Conservation (phyloP, 2,113 vertebrate species). For the Heliornis fulica region DNA sequence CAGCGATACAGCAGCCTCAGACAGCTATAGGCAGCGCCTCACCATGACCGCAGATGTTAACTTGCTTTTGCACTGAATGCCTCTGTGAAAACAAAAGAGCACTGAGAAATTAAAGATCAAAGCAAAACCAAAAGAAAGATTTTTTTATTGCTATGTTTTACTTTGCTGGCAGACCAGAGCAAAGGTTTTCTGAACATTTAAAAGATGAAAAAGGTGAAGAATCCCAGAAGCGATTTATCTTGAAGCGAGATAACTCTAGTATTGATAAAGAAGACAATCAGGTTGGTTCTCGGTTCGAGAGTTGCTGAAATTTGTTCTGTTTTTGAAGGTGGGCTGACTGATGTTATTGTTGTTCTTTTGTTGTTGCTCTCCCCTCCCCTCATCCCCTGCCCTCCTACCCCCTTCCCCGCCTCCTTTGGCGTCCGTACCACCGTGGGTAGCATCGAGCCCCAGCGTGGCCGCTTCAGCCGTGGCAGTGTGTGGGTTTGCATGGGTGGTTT, state of each 20-base stretch:
- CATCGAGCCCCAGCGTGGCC: slow-evolving; percentile 1
- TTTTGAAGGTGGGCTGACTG: slow-evolving; percentile 78
- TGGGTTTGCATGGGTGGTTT: slow-evolving; percentile 76
- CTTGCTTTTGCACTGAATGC: slow-evolving; percentile 60
- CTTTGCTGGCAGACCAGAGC: slow-evolving; percentile 86
- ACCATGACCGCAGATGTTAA: not conserved
- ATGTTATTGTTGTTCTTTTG: slow-evolving; percentile 72
- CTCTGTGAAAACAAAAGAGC: slow-evolving; percentile 63
- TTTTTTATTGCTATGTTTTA: slow-evolving; percentile 82
- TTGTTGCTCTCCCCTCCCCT: slow-evolving; percentile 45
- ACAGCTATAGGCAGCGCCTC: slow-evolving; percentile 16
- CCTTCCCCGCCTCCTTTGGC: slow-evolving; percentile 1
- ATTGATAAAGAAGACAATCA: slow-evolving; percentile 88
- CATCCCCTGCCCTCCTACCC: not conserved
- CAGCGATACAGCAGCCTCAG: not conserved
- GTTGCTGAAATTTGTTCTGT: slow-evolving; percentile 76
- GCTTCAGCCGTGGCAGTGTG: slow-evolving; percentile 68
- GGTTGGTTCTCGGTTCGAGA: slow-evolving; percentile 84
- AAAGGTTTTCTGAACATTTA: slow-evolving; percentile 88
- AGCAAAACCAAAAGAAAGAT: slow-evolving; percentile 50
- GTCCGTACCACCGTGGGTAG: not conserved
- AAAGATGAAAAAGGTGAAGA: slow-evolving; percentile 88
- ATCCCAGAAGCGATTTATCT: slow-evolving; percentile 88
- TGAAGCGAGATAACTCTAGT: slow-evolving; percentile 88
- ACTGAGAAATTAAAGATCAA: slow-evolving; percentile 53